These are phyloP conservation scores for Toxonevra muliebris DNA, from an alignment of 2,888 invertebrate genomes.

Conservation along the genomic window DNA sequence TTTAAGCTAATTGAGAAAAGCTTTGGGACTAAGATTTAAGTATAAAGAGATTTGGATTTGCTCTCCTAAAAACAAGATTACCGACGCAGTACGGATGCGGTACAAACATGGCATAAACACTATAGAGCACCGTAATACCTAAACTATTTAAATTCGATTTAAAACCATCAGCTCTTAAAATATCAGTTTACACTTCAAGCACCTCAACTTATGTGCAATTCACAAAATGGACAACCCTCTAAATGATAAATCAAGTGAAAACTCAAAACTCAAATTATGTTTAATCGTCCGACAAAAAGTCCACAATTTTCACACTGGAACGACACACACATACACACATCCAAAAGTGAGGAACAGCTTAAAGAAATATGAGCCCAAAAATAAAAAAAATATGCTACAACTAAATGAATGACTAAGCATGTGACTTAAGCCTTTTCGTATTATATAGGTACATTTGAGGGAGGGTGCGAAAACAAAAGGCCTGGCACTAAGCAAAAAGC, in stretches of 20 bases:
- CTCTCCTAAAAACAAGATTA: no score
- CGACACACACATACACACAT: neutral
- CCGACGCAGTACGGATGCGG: no score
- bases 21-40: no score
- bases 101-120: no score
- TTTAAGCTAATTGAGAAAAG: no score
- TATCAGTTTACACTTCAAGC: neutral
- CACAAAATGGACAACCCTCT: neutral
- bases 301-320: neutral
- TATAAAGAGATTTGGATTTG: no score
- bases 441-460: neutral
- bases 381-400: neutral
- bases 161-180: neutral
- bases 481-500: neutral
- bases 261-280: neutral
- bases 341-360: neutral
- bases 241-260: neutral
- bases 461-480: neutral
- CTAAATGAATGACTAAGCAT: neutral
- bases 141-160: neutral
- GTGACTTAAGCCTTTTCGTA: neutral
- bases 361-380: neutral
- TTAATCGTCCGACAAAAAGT: neutral
- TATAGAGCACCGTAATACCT: no score
- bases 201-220: neutral